These are phyloP conservation scores for Festucalex cinctus DNA, from an alignment of 2,113 vertebrate genomes.

Conservation along the genomic window DNA sequence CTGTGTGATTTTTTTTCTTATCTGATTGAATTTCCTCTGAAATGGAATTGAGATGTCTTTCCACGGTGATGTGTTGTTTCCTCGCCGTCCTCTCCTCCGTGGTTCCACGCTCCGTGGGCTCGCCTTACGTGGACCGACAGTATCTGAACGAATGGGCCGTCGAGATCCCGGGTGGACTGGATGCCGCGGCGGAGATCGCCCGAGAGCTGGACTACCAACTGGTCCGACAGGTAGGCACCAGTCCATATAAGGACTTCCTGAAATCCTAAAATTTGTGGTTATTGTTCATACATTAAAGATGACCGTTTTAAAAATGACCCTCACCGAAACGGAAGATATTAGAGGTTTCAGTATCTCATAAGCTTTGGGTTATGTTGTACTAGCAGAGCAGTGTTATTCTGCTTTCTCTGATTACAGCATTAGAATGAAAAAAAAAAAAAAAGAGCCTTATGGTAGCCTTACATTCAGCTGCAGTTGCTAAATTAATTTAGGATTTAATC, in stretches of 20 bases:
- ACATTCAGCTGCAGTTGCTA: conserved; percentile 13
- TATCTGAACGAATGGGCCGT: conserved; percentile 98
- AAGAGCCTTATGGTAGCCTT: conserved; percentile 20
- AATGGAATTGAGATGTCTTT: conserved; percentile 80
- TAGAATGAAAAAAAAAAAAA: conserved; percentile 15
- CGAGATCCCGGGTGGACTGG: conserved; percentile 86
- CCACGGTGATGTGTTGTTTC: conserved; percentile 69
- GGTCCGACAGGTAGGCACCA: conserved; percentile 86
- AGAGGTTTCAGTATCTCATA: conserved; percentile 15
- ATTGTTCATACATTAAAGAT: background rate
- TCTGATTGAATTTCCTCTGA: conserved; percentile 57
- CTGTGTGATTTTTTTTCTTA: conserved; percentile 19
- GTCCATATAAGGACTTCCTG: background rate
- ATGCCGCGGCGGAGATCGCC: conserved; percentile 82
- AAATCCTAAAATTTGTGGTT: background rate
- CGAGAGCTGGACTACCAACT: conserved; percentile 87
- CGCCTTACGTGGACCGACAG: conserved; percentile 71
- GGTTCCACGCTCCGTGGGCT: conserved; percentile 39
- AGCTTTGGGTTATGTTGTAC: background rate
- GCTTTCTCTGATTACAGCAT: conserved; percentile 15
- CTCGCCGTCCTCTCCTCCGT: conserved; percentile 59
- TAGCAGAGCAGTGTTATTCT: conserved; percentile 6
- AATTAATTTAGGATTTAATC: conserved; percentile 34
- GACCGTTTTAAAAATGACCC: background rate
- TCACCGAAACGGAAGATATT: conserved; percentile 11